Evolutionary conservation across 92 coral and sea anemone genomes (phyloP), one percentile per base, ranked within the genome.

Genomic region (Heteractis magnifica): DNA sequence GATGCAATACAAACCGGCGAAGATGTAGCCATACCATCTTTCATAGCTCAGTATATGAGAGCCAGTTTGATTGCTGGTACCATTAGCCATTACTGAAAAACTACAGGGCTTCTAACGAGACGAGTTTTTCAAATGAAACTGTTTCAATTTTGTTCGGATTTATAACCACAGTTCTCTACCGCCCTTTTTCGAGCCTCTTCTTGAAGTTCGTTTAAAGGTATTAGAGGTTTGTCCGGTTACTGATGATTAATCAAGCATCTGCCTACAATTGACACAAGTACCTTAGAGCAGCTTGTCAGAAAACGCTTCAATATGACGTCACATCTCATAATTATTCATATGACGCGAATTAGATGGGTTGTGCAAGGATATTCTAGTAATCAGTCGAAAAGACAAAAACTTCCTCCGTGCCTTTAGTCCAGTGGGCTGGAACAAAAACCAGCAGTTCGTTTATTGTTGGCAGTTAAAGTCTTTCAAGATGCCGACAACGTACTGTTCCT

Each of bases 1-100:
- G 6, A 79, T 52, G 41, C 72, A 60, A 79, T 85, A 85, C 19
- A 72, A 52, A 3, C 76, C 88, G 14, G 88, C 88, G 26, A 85
- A 85, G 10, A 85, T 41, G 52, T 78, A 65, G 68, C 83, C 88
- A 26, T 85, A 85, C 88, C 83, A 85, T 34, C 51, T 15, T 19
- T 77, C 83, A 52, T 21, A 85, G 75, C 48, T 85, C 12, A 82
- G 71, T 1, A 85, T 34, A 78, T 85, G 83, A 16, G 65, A 9
- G 5, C 48, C 64, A 51, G 59, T 81, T 16, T 19, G 21, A 34
- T 34, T 34, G 50, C 71, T 81, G 5, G 85, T 81, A 14, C 50
- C 41, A 52, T 81, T 81, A 11, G 58, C 55, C 85, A 65, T 71
- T 20, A 58, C 64, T 68, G 26, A 68, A 20, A 65, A 8, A 11